phyloP scores from a whole-genome alignment of 1,140 invertebrate genomes.

The Cephus cinctus region DNA sequence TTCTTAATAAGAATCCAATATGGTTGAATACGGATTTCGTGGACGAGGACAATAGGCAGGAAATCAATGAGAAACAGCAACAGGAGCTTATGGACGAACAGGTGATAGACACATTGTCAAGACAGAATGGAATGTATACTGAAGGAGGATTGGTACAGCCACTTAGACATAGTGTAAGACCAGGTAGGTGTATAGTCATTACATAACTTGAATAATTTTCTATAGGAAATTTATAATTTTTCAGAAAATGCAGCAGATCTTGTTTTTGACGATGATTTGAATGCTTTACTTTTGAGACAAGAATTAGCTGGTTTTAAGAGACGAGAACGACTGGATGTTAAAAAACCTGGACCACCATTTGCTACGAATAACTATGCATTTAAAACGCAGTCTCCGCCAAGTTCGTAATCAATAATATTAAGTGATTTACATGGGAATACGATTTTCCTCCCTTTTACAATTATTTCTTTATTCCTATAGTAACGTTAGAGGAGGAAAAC shows the following conservation, averaged over 20 bases:
- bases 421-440: too few species aligned
- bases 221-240: too few species aligned
- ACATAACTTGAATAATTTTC: too few species aligned
- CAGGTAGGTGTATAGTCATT: background rate
- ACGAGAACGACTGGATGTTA: constrained; percentile 87
- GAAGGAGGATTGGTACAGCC: constrained; percentile 64
- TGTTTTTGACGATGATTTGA: constrained; percentile 32
- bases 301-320: constrained; percentile 70
- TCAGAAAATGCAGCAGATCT: constrained; percentile 17
- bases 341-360: constrained; percentile 86
- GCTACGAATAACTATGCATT: constrained; percentile 63
- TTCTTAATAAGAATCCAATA: background rate
- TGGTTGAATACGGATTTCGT: background rate
- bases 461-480: too few species aligned
- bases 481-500: too few species aligned
- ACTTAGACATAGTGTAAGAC: background rate
- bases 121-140: constrained; percentile 55
- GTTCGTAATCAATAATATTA: too few species aligned
- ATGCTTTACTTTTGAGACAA: constrained; percentile 37
- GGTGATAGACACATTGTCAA: constrained; percentile 27
- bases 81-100: too few species aligned
- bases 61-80: too few species aligned
- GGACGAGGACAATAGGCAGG: background rate
- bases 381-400: constrained; percentile 35
- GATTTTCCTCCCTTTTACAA: too few species aligned